phyloP scores from a whole-genome alignment of 2,888 invertebrate genomes.

The Philonicus albiceps region DNA sequence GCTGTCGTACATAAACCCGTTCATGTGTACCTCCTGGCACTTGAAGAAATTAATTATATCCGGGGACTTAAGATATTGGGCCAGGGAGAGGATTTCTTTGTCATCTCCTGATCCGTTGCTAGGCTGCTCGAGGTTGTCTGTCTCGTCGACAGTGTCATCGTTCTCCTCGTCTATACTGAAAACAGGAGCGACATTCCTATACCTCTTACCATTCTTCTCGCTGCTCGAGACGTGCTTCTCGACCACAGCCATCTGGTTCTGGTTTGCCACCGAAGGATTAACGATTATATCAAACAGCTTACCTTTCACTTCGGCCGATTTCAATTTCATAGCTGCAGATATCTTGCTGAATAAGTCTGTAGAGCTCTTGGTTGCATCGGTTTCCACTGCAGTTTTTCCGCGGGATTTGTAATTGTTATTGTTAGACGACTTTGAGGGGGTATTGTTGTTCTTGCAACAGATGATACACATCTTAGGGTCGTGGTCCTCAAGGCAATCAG shows the following conservation, averaged over 20 bases:
- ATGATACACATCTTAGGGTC: constrained; percentile 81
- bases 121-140: constrained; percentile 58
- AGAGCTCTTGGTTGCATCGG: constrained; percentile 55
- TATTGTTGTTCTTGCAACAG: constrained; percentile 68
- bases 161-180: constrained; percentile 94
- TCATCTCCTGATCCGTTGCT: constrained; percentile 69
- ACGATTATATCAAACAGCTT: constrained; percentile 93
- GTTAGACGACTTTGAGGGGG: constrained; percentile 14
- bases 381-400: constrained; percentile 44
- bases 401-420: neutral
- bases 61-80: constrained; percentile 81
- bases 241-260: constrained; percentile 53
- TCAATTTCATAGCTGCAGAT: constrained; percentile 86
- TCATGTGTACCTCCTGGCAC: constrained; percentile 91
- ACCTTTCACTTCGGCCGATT: constrained; percentile 90
- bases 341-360: constrained; percentile 83
- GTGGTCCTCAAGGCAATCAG: constrained; percentile 85
- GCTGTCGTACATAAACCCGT: constrained; percentile 88
- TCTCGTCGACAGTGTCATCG: constrained; percentile 64
- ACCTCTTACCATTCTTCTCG: constrained; percentile 82
- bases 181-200: constrained; percentile 81
- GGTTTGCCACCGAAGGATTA: constrained; percentile 74
- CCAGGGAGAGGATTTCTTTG: constrained; percentile 82
- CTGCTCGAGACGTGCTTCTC: constrained; percentile 85
- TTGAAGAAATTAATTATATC: constrained; percentile 87